Evolutionary conservation across 2,888 invertebrate genomes (phyloP).

Genomic region (Aleiodes alternator): DNA sequence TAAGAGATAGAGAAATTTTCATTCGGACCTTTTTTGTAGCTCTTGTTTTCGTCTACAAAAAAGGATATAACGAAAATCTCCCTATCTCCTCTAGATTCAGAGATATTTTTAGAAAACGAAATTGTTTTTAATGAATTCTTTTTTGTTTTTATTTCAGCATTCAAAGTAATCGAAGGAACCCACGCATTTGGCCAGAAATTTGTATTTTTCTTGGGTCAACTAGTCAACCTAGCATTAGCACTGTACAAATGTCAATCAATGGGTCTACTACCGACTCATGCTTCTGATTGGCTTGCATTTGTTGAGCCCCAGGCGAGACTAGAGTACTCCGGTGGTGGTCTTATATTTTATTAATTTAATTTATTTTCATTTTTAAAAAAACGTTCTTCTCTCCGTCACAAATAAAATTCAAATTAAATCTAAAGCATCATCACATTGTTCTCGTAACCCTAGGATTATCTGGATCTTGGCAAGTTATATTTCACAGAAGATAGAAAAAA

Average conservation of each 20-base stretch:
- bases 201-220: constrained; percentile 94
- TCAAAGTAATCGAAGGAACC: constrained; percentile 95
- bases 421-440: neutral
- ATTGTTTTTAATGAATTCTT: neutral
- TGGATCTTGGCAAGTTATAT: constrained; percentile 46
- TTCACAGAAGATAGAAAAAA: constrained; percentile 42
- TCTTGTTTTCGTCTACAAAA: too few species aligned
- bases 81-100: neutral
- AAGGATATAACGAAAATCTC: too few species aligned
- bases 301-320: constrained; percentile 91
- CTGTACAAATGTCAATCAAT: constrained; percentile 98
- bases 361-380: constrained; percentile 30
- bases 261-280: constrained; percentile 97
- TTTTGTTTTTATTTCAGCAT: constrained; percentile 77
- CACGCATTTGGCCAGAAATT: constrained; percentile 94
- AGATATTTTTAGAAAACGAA: neutral
- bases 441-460: neutral
- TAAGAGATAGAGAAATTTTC: too few species aligned
- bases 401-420: constrained; percentile 9
- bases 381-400: constrained; percentile 21
- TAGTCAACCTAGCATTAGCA: constrained; percentile 93
- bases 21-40: too few species aligned
- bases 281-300: constrained; percentile 99
- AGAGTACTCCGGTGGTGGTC: constrained; percentile 91
- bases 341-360: constrained; percentile 67